Conservation (phyloP, 1,140 invertebrate genomes). For the Frieseomelitta varia region DNA sequence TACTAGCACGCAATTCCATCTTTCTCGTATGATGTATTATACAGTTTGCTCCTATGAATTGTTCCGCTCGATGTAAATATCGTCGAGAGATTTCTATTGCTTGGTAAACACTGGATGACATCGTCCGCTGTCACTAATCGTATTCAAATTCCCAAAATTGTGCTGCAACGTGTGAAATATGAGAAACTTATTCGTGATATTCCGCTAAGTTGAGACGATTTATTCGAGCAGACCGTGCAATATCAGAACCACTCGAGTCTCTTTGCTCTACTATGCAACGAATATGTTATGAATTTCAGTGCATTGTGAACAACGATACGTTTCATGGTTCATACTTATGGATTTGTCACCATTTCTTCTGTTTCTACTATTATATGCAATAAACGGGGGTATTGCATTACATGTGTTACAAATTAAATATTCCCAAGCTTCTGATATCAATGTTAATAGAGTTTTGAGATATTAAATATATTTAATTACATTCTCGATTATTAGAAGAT, state of each 20-base stretch:
- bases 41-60: conserved; percentile 1
- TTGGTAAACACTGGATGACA: background rate
- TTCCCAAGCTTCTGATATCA: background rate
- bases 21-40: conserved; percentile 26
- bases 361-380: background rate
- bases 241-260: background rate
- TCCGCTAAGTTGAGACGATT: background rate
- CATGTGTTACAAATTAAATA: background rate
- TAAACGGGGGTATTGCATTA: background rate
- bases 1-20: conserved; percentile 53
- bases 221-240: conserved; percentile 17
- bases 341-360: background rate
- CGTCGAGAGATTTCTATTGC: background rate
- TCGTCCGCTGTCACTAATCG: background rate
- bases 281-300: conserved; percentile 8
- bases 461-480: background rate
- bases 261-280: background rate
- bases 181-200: no score
- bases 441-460: background rate
- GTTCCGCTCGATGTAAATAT: conserved; percentile 1
- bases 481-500: background rate
- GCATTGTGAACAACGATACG: background rate
- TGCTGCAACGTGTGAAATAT: background rate
- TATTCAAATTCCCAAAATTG: background rate
- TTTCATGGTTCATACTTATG: background rate